Evolutionary conservation across 2,888 invertebrate genomes (phyloP), one percentile per base, ranked within the genome.

Genomic region (Drosophila birchii): DNA sequence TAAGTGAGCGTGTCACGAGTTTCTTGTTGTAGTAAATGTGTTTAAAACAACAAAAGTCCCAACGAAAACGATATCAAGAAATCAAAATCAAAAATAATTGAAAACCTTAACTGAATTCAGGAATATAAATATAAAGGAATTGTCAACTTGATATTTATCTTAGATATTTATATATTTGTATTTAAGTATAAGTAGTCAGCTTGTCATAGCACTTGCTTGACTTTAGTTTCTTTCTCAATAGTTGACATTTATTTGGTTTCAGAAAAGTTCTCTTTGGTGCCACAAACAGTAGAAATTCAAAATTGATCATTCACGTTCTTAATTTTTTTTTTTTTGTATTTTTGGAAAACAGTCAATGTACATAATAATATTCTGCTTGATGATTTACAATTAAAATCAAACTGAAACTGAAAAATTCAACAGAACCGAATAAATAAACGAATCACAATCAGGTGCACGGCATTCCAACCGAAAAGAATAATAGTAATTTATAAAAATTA

Each of bases 261-360:
- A 95, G 95, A 95, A 95, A 95, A 95, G 95, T 94, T 94, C 94
- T 94, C 94, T 94, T 94, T 91, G 91, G 94, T 94, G 94, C 94
- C 94, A 94, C 94, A 94, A 94, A 94, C 94, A 90, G 88, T 90
- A 93, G 83, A 80, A 81, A 82, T 78, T 83, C 75, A 36, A 81
- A 78, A 81, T 87, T 78, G 83, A 68, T 75, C 38, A 80, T 77
- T 73, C 45, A 45, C 43, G 41, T 75, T 59, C 26, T 36, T 67
- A 4, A 29, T 62, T 38, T 39, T 23, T 53, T 47, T 62, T 38
- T 39, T 23, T 53, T 29, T 12, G 4, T 29, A n/a, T 51, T 39
- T 71, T 70, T 71, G 61, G 54, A 75, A 75, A 79, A 72, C 26
- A 80, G 71, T 76, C 69, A 55, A 55, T 66, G 55, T 66, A 67